Evolutionary conservation across 2,888 invertebrate genomes (phyloP), one percentile per base, ranked within the genome.

Genomic region (Dryocosmus kuriphilus): DNA sequence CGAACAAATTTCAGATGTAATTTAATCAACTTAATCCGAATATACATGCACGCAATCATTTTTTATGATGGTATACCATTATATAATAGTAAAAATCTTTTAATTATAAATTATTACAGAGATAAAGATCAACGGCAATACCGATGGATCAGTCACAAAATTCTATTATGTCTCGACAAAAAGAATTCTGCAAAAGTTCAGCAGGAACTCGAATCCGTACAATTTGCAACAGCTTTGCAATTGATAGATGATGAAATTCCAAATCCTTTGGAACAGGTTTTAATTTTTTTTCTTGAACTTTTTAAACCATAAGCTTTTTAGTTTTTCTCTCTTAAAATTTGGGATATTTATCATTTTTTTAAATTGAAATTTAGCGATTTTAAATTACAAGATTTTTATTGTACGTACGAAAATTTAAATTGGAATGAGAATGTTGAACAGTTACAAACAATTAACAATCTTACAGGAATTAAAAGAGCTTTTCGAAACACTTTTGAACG

Each of bases 61-160:
- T n/a, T n/a, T n/a, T n/a, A n/a, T n/a, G n/a, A n/a, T n/a, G n/a
- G n/a, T n/a, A n/a, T n/a, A n/a, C n/a, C n/a, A n/a, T n/a, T n/a
- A n/a, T n/a, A n/a, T n/a, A n/a, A n/a, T n/a, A n/a, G n/a, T 14
- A 16, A 41, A 41, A 41, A 16, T 41, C 16, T 0, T 22, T 22
- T 9, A 22, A 22, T 55, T 55, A 55, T 22, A 6, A 22, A 60
- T 75, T 81, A 22, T 55, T 85, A 82, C 19, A 30, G 65, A 22
- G 78, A 75, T 6, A 79, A 84, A 67, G 82, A 82, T 67, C 79
- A 77, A 24, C 60, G 76, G 63, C 79, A 86, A 46, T 77, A 85
- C 30, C 79, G 81, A 77, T 90, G 89, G 89, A 87, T 89, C 35
- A 82, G 80, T 57, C 79, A 84, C 77, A 85, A 85, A 76, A 82